Base-by-base conservation (phyloP, 2,888 invertebrate genomes). In the Pyrochroa serraticornis region DNA sequence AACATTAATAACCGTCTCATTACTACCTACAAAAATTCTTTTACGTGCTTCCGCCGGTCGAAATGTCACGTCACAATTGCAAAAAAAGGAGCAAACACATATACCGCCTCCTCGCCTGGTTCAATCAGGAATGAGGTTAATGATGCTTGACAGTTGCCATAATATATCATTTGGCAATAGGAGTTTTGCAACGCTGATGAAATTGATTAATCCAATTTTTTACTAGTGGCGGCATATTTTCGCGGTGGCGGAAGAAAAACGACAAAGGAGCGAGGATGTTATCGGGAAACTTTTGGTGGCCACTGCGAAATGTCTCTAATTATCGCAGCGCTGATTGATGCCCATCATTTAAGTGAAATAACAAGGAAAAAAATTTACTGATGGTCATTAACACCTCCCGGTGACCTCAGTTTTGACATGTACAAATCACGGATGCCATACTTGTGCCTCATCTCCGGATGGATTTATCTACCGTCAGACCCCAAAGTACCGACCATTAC, bases 391-490 rank as follows among this genome's bases (percentile, higher is more conserved):
- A 68, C 71, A 71, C 67, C 69, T 68, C 60, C 55, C 60, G 59
- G 55, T 67, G 71, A 70, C 71, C 71, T 71, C 68, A 63, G 64
- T 61, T 63, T 64, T 67, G 71, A 72, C 70, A 66, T 65, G 65
- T 61, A 70, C 68, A 68, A 70, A 70, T 70, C 64, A 67, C 67
- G 35, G 58, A 67, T 68, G 62, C 66, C 68, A 64, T 61, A 56
- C 62, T 60, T 58, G 58, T 57, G 56, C 58, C 62, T 64, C 71
- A 71, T 72, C 71, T 71, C 60, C 66, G 63, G 69, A 70, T 70
- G 69, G 68, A 75, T 74, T 74, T 74, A 74, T 75, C 71, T 72
- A 70, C 71, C 71, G 69, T 70, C 70, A 67, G 69, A 55, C 50
- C 54, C 53, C 64, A 69, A 54, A 52, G 58, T 46, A 52, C 49